Evolutionary conservation across 2,797 vertebrate species (phyloP).

Genomic region (Iguana delicatissima): DNA sequence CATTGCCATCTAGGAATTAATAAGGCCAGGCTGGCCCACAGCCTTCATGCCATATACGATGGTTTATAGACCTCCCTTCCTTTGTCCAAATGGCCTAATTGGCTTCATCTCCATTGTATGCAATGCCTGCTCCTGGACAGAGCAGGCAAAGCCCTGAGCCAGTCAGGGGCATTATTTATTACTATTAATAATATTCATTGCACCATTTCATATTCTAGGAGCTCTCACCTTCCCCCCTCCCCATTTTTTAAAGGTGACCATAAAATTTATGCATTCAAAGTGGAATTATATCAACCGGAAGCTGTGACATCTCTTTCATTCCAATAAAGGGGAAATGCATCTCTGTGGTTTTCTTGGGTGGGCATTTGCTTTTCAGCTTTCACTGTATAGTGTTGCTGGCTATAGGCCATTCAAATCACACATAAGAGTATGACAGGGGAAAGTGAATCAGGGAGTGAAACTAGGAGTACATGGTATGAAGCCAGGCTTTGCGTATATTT

Average conservation of each 20-base stretch:
- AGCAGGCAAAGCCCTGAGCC: constrained; percentile 4
- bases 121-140: background rate
- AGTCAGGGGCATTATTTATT: constrained; percentile 69
- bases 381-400: background rate
- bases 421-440: background rate
- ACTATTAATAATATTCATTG: constrained; percentile 42
- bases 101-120: background rate
- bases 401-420: background rate
- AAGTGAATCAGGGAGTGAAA: background rate
- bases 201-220: constrained; percentile 64
- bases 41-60: background rate
- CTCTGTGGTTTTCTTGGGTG: constrained; percentile 26
- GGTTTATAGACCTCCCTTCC: constrained; percentile 16
- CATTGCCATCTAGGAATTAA: constrained; percentile 41
- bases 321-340: constrained; percentile 67
- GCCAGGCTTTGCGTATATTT: background rate
- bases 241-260: constrained; percentile 8
- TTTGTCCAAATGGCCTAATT: rapidly evolving
- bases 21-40: background rate
- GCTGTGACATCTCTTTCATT: constrained; percentile 56
- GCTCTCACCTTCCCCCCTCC: constrained; percentile 31
- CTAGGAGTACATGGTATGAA: background rate
- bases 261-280: constrained; percentile 61
- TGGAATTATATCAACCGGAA: constrained; percentile 64
- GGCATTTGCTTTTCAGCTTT: background rate